Conservation (phyloP, 2,888 invertebrate species). For the Ceriagrion tenellum region DNA sequence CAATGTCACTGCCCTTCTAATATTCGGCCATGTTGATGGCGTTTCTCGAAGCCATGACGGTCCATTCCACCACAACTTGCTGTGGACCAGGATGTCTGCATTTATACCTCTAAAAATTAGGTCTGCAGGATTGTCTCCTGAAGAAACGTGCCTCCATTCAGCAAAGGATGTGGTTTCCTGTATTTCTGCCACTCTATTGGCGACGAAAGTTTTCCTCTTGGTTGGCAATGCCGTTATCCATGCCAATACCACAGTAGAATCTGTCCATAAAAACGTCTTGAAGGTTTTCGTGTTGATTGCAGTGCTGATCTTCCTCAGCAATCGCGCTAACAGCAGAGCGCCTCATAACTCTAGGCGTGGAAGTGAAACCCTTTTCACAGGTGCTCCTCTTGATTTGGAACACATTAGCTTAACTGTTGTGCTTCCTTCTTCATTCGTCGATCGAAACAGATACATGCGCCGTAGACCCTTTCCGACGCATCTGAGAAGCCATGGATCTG, state of each 20-base stretch:
- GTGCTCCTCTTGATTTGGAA: conserved; percentile 72
- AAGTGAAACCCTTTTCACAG: conserved; percentile 72
- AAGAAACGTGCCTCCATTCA: conserved; percentile 71
- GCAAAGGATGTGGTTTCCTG: conserved; percentile 69
- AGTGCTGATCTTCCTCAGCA: conserved; percentile 69
- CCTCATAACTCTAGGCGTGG: conserved; percentile 74
- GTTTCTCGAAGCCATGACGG: background rate
- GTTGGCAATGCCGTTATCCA: conserved; percentile 72
- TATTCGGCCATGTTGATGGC: background rate
- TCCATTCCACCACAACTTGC: background rate
- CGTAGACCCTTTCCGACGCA: conserved; percentile 72
- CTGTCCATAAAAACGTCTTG: conserved; percentile 72
- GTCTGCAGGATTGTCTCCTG: background rate
- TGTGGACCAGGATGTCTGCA: background rate
- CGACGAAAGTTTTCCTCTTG: conserved; percentile 73
- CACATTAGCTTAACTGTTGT: conserved; percentile 68
- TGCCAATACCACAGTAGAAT: conserved; percentile 73
- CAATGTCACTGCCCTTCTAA: background rate
- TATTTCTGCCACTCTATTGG: conserved; percentile 72
- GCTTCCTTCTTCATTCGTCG: conserved; percentile 29
- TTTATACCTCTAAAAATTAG: background rate
- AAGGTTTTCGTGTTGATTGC: conserved; percentile 67
- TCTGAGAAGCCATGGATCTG: conserved; percentile 73
- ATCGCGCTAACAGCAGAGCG: conserved; percentile 72
- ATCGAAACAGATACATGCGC: conserved; percentile 71